Evolutionary conservation across 2,113 vertebrate genomes (phyloP).

Genomic region (Todiramphus saurophagus): DNA sequence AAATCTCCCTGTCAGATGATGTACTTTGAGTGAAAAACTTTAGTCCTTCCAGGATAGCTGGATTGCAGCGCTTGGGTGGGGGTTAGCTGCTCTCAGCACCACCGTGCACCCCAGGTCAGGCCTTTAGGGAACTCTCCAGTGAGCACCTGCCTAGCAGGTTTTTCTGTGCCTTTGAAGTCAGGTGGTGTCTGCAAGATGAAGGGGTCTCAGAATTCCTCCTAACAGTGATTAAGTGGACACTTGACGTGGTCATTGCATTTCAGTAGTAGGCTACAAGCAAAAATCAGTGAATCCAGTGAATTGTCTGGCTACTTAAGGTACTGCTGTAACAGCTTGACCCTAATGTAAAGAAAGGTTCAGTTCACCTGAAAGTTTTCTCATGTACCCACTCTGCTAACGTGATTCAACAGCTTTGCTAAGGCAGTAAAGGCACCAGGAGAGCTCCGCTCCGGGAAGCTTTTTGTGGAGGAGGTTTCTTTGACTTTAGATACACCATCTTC

Average conservation of each 20-base stretch:
- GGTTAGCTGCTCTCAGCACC: background rate
- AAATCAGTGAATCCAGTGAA: background rate
- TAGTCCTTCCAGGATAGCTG: background rate
- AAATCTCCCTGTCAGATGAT: background rate
- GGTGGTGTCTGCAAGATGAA: background rate
- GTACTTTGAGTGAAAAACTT: background rate
- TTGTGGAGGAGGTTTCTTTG: background rate
- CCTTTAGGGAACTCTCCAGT: background rate
- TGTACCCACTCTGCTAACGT: background rate
- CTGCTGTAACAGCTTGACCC: background rate
- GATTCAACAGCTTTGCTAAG: background rate
- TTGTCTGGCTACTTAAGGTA: background rate
- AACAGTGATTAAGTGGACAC: background rate
- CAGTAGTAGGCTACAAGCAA: background rate
- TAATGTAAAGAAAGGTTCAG: background rate
- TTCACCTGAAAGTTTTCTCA: background rate
- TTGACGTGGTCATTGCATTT: background rate
- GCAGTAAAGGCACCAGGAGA: background rate
- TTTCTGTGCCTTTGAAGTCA: accelerated
- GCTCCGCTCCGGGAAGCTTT: background rate
- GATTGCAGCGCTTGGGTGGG: background rate
- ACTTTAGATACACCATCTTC: background rate
- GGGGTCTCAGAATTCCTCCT: background rate
- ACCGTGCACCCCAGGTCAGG: background rate
- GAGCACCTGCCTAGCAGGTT: background rate